A percentile compares a stretch with the other conserved stretches of the same genome.
Conservation (phyloP, 1,140 invertebrate species). For the Ladona fulva region DNA sequence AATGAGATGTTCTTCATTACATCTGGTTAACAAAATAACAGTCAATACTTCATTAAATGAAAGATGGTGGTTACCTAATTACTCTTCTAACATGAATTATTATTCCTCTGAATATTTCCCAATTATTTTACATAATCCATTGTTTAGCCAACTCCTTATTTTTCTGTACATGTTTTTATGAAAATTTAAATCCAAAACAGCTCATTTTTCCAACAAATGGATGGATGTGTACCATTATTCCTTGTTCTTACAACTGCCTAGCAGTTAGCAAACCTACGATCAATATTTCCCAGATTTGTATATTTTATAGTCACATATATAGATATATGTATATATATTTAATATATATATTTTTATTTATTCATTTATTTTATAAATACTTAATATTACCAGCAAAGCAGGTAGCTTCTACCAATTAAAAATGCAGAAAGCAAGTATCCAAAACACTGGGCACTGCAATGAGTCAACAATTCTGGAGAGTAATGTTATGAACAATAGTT, state of each 20-base stretch:
- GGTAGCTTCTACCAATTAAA: conserved; percentile 1
- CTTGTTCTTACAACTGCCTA: conserved; percentile 5
- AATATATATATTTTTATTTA: not conserved
- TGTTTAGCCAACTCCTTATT: not conserved
- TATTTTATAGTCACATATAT: conserved; percentile 11
- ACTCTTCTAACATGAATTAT: not conserved
- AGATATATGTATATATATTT: conserved; percentile 7
- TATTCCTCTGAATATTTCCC: not conserved
- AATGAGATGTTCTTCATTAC: not conserved
- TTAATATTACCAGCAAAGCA: conserved; percentile 10
- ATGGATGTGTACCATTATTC: conserved; percentile 9
- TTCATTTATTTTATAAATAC: conserved; percentile 11
- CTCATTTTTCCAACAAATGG: conserved; percentile 6
- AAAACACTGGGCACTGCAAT: conserved; percentile 8
- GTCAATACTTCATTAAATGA: not conserved
- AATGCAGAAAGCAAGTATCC: conserved; percentile 2
- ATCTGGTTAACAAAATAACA: not conserved
- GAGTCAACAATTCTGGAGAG: not conserved
- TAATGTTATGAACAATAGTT: not conserved
- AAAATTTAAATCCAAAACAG: conserved; percentile 8
- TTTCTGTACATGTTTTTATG: not conserved
- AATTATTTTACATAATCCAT: not conserved
- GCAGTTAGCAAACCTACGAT: conserved; percentile 8
- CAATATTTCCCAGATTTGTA: conserved; percentile 10
- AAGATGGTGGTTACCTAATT: not conserved